Evolutionary conservation across 2,888 invertebrate genomes (phyloP).

Genomic region (Sepiola atlantica): DNA sequence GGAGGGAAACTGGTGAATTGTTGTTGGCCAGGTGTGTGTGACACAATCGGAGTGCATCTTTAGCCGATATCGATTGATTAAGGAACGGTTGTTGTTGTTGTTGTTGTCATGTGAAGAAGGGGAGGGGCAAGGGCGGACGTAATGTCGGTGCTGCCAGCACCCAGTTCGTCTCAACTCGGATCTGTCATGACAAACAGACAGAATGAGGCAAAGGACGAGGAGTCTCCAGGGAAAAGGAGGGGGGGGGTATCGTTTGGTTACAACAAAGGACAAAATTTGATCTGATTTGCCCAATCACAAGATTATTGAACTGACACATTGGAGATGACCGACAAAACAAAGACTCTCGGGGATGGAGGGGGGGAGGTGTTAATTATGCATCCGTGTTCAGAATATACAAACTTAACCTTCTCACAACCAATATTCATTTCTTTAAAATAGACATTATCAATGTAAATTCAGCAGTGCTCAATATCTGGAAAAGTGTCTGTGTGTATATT

Average conservation of each 20-base stretch:
- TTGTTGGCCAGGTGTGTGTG: no score
- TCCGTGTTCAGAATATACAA: not conserved
- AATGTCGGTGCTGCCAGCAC: no score
- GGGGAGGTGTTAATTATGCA: not conserved
- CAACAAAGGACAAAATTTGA: not conserved
- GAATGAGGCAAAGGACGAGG: not conserved
- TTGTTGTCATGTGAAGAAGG: no score
- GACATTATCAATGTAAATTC: not conserved
- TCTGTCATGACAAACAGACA: not conserved
- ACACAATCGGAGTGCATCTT: no score
- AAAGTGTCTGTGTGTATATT: not conserved
- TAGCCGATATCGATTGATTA: not conserved
- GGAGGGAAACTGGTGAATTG: no score
- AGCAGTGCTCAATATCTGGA: not conserved
- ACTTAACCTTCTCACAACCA: not conserved
- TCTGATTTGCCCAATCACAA: not conserved
- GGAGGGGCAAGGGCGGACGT: no score
- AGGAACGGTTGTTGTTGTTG: not conserved
- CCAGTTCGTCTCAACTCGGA: not conserved
- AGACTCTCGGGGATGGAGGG: no score
- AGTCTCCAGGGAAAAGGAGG: not conserved
- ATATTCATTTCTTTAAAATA: not conserved
- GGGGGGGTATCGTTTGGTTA: not conserved
- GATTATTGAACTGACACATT: not conserved
- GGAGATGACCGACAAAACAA: not conserved